Evolutionary conservation across 2,888 invertebrate species (phyloP), one percentile per base, ranked within the genome.

Genomic region (Cyrtodaria siliqua): DNA sequence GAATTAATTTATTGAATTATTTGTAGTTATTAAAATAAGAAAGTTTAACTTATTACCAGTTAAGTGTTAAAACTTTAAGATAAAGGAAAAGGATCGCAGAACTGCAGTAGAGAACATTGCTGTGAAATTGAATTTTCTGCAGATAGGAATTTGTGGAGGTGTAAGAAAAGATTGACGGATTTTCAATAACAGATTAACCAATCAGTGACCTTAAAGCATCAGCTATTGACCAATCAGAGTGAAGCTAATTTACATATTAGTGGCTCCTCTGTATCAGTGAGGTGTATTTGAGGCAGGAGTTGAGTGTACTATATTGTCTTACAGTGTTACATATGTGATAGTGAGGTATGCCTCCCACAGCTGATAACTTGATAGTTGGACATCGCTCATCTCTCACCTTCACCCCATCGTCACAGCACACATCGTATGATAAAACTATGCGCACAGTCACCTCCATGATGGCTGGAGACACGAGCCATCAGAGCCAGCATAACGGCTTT

Each of bases 331-430:
- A n/a, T n/a, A 12, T 33, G 44, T 18, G 44, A 44, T 59, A 62
- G n/a, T 50, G 67, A 68, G 81, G 53, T 64, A 86, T 86, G 86
- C 81, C 86, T 63, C 86, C 86, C 24, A 86, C 84, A 53, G 84
- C 86, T 63, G 84, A 83, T 74, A 73, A 76, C 38, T 24, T 79
- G 60, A 72, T 80, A 72, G 60, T 66, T 27, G 74, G 74, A 53
- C 67, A 62, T 53, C 81, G 74, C 55, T 62, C 81, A 33, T 72
- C 78, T 53, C 42, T 72, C 38, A 66, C 77, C 18, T 42, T 68
- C 42, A 56, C 63, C 8, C 38, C 38, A 16, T 49, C 63, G 40
- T 52, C 61, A 24, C 33, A 33, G 4, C 33, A 33, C 33, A 33
- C 33, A 33, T 42, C 55, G 27, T 60, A 20, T 40, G 61, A 72